Conservation (phyloP, 35 echinoderm and acorn worm species). For the Lytechinus pictus region DNA sequence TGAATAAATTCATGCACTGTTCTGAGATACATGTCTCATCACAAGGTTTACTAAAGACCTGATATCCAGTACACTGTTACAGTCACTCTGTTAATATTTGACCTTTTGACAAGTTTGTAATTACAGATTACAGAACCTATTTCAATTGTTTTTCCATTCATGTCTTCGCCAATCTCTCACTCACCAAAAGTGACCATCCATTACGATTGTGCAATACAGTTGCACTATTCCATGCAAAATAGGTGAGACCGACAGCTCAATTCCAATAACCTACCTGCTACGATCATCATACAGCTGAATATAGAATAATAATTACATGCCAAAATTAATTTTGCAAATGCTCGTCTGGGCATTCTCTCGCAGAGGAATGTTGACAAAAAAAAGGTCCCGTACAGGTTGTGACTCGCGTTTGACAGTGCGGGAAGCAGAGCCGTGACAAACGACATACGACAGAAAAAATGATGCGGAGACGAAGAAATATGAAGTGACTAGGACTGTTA, state of each 20-base stretch:
- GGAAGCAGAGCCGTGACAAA: constrained; percentile 31
- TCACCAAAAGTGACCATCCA: not conserved
- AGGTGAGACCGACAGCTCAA: not conserved
- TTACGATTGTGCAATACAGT: not conserved
- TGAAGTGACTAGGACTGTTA: constrained; percentile 43
- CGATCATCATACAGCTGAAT: not conserved
- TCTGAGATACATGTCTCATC: not conserved
- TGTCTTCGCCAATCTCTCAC: not conserved
- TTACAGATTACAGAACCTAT: not conserved
- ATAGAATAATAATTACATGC: not conserved
- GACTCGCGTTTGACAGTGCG: not conserved
- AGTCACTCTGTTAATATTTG: not conserved
- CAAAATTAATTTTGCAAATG: not conserved
- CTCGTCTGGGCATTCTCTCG: not conserved
- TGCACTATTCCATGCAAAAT: not conserved
- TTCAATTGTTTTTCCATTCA: not conserved
- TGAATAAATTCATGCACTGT: not conserved
- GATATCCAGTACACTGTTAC: too few species aligned
- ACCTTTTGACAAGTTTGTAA: not conserved
- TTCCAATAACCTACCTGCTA: not conserved
- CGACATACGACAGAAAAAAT: constrained; percentile 47
- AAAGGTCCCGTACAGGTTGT: not conserved
- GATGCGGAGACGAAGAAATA: constrained; percentile 45
- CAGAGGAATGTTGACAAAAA: not conserved
- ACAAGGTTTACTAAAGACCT: too few species aligned